Evolutionary conservation across 1,140 invertebrate species (phyloP).

Genomic region (Cotesia vestalis): DNA sequence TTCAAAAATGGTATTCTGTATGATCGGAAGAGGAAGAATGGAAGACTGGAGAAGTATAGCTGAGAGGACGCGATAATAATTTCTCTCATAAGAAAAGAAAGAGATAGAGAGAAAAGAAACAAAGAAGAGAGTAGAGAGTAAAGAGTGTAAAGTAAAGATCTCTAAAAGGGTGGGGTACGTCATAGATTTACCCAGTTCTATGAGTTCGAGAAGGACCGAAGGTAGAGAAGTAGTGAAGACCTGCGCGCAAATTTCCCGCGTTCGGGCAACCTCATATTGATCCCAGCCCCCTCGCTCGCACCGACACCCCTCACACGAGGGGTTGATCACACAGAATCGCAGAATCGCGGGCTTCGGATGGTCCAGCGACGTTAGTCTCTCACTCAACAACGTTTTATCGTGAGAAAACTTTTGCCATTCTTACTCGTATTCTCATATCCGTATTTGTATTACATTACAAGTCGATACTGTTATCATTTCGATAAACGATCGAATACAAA

Average conservation of each 20-base stretch:
- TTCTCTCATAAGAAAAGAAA: slow-evolving; percentile 20
- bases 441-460: background rate
- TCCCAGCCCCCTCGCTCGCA: slow-evolving; percentile 55
- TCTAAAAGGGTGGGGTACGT: slow-evolving; percentile 9
- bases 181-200: slow-evolving; percentile 6
- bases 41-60: background rate
- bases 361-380: slow-evolving; percentile 44
- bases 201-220: slow-evolving; percentile 6
- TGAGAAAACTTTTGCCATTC: background rate
- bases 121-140: slow-evolving; percentile 24
- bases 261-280: slow-evolving; percentile 67
- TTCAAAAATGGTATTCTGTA: slow-evolving; percentile 16
- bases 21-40: background rate
- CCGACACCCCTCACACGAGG: slow-evolving; percentile 47
- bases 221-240: slow-evolving; percentile 44
- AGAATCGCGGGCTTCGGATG: slow-evolving; percentile 58
- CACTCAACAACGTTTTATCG: background rate
- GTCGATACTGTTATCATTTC: too few relatives aligned
- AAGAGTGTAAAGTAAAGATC: slow-evolving; percentile 15
- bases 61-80: slow-evolving; percentile 13
- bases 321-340: slow-evolving; percentile 53
- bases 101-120: slow-evolving; percentile 15
- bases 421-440: background rate
- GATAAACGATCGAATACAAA: too few relatives aligned
- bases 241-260: slow-evolving; percentile 67